A percentile compares a stretch with the other conserved stretches of the same genome.
Conservation (phyloP, 2,797 vertebrate species). For the Oreochromis mossambicus region DNA sequence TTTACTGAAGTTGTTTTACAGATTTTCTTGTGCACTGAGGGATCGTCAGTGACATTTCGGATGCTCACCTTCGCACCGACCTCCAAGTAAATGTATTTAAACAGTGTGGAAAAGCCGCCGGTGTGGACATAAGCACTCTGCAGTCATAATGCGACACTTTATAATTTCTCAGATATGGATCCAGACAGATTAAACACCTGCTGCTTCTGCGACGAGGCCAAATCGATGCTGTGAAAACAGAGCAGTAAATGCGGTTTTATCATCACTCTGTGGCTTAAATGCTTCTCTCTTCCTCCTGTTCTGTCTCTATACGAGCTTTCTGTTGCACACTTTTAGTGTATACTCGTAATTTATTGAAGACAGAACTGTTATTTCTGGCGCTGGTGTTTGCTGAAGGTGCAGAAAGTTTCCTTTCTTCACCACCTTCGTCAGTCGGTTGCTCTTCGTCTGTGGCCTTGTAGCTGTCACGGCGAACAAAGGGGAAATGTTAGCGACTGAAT, state of each 20-base stretch:
- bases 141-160: not conserved
- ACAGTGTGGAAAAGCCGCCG: not conserved
- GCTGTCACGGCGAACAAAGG: not conserved
- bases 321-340: not conserved
- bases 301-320: not conserved
- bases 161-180: not conserved
- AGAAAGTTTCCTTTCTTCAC: not conserved
- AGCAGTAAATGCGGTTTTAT: not conserved
- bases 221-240: not conserved
- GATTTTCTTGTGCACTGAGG: not conserved
- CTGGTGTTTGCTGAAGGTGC: not conserved
- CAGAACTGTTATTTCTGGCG: rapidly evolving
- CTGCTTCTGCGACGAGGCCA: not conserved
- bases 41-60: not conserved
- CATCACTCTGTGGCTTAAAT: not conserved
- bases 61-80: not conserved
- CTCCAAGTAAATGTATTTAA: not conserved
- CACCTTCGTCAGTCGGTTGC: not conserved
- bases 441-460: not conserved
- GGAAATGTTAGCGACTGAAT: not conserved
- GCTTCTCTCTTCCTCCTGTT: not conserved
- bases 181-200: not conserved
- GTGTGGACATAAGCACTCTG: not conserved
- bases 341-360: not conserved
- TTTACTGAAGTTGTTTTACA: not conserved